Evolutionary conservation across 2,797 vertebrate genomes (phyloP).

Genomic region (Gymnothorax reevesii): DNA sequence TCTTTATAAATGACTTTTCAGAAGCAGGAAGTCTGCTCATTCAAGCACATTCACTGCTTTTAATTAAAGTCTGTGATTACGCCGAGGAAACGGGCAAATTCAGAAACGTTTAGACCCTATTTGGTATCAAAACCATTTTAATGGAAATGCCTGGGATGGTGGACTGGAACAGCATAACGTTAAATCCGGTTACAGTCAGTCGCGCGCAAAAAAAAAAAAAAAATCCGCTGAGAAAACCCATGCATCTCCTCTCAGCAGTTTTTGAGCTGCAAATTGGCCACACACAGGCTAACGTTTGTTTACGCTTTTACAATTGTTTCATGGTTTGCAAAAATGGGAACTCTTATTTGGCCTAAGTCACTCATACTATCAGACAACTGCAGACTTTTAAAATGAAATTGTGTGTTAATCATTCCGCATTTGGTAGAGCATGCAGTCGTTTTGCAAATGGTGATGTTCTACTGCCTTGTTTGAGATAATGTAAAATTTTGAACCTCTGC

Average conservation of each 20-base stretch:
- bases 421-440: background rate
- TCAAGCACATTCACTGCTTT: conserved; percentile 48
- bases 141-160: conserved; percentile 27
- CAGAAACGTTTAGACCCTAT: conserved; percentile 55
- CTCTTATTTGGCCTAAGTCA: background rate
- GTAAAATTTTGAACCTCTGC: background rate
- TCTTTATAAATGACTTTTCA: conserved; percentile 67
- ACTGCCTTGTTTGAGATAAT: background rate
- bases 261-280: conserved; percentile 40
- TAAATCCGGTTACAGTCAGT: conserved; percentile 58
- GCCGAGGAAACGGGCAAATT: conserved; percentile 49
- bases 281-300: conserved; percentile 18
- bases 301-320: background rate
- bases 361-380: background rate
- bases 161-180: conserved; percentile 42
- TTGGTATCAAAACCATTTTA: conserved; percentile 47
- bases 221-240: conserved; percentile 35
- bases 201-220: conserved; percentile 48
- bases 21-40: conserved; percentile 42
- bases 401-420: background rate
- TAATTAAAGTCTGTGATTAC: conserved; percentile 53
- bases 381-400: conserved; percentile 4
- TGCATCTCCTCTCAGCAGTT: conserved; percentile 53
- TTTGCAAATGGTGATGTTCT: background rate
- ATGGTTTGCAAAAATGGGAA: background rate